Conservation (phyloP, 2,797 vertebrate species). For the Falco biarmicus region DNA sequence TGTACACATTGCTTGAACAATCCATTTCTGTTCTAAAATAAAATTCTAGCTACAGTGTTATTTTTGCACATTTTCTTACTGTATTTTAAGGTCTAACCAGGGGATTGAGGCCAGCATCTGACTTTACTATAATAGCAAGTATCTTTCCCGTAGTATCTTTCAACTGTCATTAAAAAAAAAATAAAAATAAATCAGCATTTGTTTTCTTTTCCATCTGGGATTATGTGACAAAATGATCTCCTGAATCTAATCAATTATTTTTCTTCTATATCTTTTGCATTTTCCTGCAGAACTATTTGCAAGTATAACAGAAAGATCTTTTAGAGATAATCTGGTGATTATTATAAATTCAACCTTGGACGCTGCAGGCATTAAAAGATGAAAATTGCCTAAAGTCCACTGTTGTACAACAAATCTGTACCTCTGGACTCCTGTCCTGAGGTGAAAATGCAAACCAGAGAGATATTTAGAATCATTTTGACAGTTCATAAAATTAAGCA, state of each 20-base stretch:
- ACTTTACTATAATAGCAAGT: slow-evolving; percentile 28
- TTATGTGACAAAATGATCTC: slow-evolving; percentile 72
- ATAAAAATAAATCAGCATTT: slow-evolving; percentile 21
- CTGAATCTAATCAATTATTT: slow-evolving; percentile 75
- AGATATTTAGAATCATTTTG: slow-evolving; percentile 81
- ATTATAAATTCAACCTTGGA: slow-evolving; percentile 74
- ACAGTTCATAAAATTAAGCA: slow-evolving; percentile 83
- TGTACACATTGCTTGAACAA: neutral
- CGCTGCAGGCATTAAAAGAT: slow-evolving; percentile 77
- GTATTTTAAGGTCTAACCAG: neutral
- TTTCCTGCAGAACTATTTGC: slow-evolving; percentile 77
- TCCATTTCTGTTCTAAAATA: neutral
- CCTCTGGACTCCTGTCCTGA: slow-evolving; percentile 78
- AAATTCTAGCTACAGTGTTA: neutral
- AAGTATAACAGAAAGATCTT: slow-evolving; percentile 76
- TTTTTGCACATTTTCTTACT: neutral
- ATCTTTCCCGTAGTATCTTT: slow-evolving; percentile 28
- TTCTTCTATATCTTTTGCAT: slow-evolving; percentile 68
- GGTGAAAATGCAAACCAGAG: slow-evolving; percentile 81
- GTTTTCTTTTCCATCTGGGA: slow-evolving; percentile 70
- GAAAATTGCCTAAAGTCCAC: slow-evolving; percentile 82
- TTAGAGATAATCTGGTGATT: slow-evolving; percentile 82
- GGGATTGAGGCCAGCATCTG: neutral
- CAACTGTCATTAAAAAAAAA: slow-evolving; percentile 39
- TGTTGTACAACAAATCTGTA: slow-evolving; percentile 75